Base-by-base conservation (phyloP, 2,113 vertebrate species). In the Asarcornis scutulata region DNA sequence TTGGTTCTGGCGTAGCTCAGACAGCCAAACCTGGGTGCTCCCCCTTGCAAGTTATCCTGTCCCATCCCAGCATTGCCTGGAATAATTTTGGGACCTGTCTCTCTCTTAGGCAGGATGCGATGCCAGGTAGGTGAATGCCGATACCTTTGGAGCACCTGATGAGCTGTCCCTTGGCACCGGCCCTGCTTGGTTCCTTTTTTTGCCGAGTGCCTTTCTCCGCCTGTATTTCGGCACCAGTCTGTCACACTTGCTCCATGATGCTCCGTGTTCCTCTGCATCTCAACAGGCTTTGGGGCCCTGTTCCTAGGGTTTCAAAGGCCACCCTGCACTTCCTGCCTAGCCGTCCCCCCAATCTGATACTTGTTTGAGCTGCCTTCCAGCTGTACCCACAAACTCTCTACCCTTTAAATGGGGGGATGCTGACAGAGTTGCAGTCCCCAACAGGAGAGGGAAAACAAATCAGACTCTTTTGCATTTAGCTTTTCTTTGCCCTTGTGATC, bases 211-310 rank as follows among this genome's bases (percentile, higher is more conserved):
- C 40, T 44, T 50, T 50, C 16, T 1, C 18, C 9, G 1, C 34
- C 26, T 36, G 22, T n/a, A 5, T 64, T 86, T 52, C 26, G 26
- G 32, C 8, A 4, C n/a, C 52, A 0, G 12, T 67, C 18, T 34
- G 0, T 50, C 48, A 53, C 34, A 44, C 26, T 5, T 9, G 26
- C 25, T 42, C 17, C 60, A 17, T 5, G 3, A 9, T 32, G 11
- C 42, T 87, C 23, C 4, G 0, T 20, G 1, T 20, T 36, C 59
- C 66, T 42, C 20, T 16, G 72, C 29, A 3, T 52, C 68, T 67
- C 63, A 17, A 4, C 36, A 40, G 71, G 42, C 11, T 3, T 20
- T 27, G 1, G 15, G 32, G 12, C 18, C 1, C 42, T 63, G 0
- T 15, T 55, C 23, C 25, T 22, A 0, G 40, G 8, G 8, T 53